These are phyloP conservation scores for Corythoichthys intestinalis DNA, from an alignment of 2,113 vertebrate genomes.

Conservation along the genomic window DNA sequence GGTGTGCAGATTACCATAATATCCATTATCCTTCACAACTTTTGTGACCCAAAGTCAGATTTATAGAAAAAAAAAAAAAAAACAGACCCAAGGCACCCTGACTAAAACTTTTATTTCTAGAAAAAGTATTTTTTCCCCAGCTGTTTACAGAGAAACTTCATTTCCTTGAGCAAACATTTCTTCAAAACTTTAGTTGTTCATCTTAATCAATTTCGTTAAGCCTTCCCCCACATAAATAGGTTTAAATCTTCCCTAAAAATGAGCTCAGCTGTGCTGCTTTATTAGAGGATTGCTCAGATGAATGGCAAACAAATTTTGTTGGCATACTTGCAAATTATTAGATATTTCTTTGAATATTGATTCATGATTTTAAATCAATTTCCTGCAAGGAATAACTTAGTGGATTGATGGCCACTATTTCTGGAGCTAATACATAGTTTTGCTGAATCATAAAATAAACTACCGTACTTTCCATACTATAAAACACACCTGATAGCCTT, in stretches of 20 bases:
- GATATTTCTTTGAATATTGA: constrained; percentile 25
- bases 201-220: constrained; percentile 60
- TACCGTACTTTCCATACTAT: too few species aligned
- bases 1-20: constrained; percentile 43
- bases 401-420: too few species aligned
- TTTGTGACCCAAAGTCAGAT: constrained; percentile 28
- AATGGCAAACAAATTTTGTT: constrained; percentile 20
- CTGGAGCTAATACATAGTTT: too few species aligned
- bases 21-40: constrained; percentile 34
- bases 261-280: constrained; percentile 35
- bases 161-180: constrained; percentile 38
- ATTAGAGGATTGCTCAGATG: constrained; percentile 30
- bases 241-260: constrained; percentile 41
- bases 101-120: constrained; percentile 41
- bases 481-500: too few species aligned
- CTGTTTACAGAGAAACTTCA: constrained; percentile 22
- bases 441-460: too few species aligned
- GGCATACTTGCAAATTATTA: constrained; percentile 16
- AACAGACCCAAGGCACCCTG: constrained; percentile 43
- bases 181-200: constrained; percentile 25
- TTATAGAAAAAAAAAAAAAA: constrained; percentile 30
- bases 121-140: constrained; percentile 27
- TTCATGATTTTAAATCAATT: constrained; percentile 7
- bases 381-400: not conserved
- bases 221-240: constrained; percentile 33